A percentile compares a stretch with the other conserved stretches of the same genome.
phyloP scores from a whole-genome alignment of 2,888 invertebrate species.

The Spodoptera picta region DNA sequence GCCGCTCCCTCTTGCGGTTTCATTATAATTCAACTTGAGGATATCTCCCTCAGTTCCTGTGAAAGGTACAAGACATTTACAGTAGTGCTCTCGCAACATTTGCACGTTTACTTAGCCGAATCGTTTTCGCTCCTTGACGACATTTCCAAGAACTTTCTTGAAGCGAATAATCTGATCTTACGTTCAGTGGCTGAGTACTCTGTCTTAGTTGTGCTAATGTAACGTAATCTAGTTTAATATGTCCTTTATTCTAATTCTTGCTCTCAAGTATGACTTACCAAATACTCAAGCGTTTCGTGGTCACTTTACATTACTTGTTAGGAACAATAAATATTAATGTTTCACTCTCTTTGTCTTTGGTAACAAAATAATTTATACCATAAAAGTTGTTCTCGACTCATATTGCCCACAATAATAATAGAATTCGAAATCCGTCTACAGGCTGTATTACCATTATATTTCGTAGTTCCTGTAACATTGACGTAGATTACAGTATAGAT shows the following conservation, averaged over 20 bases:
- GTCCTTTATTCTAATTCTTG: not conserved
- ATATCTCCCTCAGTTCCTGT: conserved; percentile 32
- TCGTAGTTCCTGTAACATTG: conserved; percentile 11
- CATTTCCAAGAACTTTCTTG: conserved; percentile 24
- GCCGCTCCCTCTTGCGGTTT: conserved; percentile 39
- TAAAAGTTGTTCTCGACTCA: not conserved
- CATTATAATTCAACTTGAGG: conserved; percentile 42
- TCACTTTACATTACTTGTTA: no score
- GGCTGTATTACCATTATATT: conserved; percentile 8
- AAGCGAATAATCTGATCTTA: conserved; percentile 20
- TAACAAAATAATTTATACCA: no score
- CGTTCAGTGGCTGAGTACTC: conserved; percentile 14
- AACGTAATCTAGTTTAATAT: not conserved
- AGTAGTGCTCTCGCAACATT: conserved; percentile 13
- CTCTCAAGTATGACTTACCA: no score
- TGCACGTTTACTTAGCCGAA: conserved; percentile 35
- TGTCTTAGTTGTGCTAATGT: not conserved
- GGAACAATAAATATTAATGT: no score
- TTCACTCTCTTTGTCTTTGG: no score
- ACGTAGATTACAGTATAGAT: conserved; percentile 20
- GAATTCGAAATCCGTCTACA: no score
- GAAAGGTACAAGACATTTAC: conserved; percentile 24
- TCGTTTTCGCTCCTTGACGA: conserved; percentile 28
- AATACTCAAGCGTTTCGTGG: no score
- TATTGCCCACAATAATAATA: no score